Evolutionary conservation across 2,797 vertebrate species (phyloP).

Genomic region (Sebastes diploproa): DNA sequence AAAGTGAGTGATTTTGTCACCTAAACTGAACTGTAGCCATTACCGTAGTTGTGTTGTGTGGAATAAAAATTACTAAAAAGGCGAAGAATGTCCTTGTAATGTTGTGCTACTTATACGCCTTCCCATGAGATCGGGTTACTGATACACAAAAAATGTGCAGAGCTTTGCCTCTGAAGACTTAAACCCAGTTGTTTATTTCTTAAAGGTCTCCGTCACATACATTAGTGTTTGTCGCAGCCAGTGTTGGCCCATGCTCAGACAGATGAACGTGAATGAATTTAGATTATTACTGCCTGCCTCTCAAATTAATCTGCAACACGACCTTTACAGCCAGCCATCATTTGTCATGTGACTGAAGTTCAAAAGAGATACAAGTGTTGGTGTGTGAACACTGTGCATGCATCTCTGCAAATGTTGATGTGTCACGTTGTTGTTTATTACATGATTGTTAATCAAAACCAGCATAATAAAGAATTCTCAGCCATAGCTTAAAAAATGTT

Average conservation of each 20-base stretch:
- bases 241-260: not conserved
- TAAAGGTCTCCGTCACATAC: conserved; percentile 9
- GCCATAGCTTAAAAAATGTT: conserved; percentile 28
- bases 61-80: too few species aligned
- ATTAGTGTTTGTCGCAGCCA: not conserved
- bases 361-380: conserved; percentile 17
- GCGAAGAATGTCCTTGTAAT: not conserved
- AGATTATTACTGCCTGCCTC: conserved; percentile 11
- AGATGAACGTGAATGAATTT: too few species aligned
- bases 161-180: not conserved
- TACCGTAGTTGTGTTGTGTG: not conserved
- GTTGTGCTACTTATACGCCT: not conserved
- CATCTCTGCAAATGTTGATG: not conserved
- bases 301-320: conserved; percentile 54
- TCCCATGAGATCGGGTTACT: not conserved
- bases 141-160: not conserved
- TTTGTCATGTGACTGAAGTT: conserved; percentile 44
- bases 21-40: too few species aligned
- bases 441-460: conserved; percentile 26
- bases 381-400: not conserved
- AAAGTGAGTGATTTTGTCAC: too few species aligned
- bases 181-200: not conserved
- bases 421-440: not conserved
- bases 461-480: conserved; percentile 8
- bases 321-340: conserved; percentile 59